These are phyloP conservation scores for Rotaria socialis DNA, from an alignment of 2,888 invertebrate genomes.

Conservation along the genomic window DNA sequence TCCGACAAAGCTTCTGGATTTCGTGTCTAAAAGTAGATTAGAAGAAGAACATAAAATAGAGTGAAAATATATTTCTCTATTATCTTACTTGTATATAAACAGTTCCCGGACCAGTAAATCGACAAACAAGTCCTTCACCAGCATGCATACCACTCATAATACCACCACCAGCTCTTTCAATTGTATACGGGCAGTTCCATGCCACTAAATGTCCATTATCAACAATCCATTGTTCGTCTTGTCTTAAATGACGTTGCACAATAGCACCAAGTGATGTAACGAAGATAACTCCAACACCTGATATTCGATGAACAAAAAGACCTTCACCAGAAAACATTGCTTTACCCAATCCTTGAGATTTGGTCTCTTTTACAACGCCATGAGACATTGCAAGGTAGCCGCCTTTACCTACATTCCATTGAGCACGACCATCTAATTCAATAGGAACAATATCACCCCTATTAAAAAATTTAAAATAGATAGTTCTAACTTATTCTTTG, in stretches of 20 bases:
- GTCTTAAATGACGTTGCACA: neutral
- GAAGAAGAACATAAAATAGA: neutral
- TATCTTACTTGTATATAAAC: neutral
- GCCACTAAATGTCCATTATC: slow-evolving; percentile 25
- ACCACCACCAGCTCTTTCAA: slow-evolving; percentile 18
- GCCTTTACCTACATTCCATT: neutral
- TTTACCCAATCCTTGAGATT: slow-evolving; percentile 4
- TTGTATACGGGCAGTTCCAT: slow-evolving; percentile 1
- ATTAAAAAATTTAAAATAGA: neutral
- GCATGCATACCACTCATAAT: neutral
- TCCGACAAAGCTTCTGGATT: neutral
- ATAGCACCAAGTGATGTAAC: neutral
- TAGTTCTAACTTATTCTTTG: too few relatives aligned
- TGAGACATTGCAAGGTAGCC: neutral
- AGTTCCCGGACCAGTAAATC: slow-evolving; percentile 9
- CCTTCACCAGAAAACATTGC: slow-evolving; percentile 27
- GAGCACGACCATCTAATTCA: neutral
- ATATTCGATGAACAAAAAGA: slow-evolving; percentile 1
- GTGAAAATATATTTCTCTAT: too few relatives aligned
- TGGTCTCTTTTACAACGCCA: neutral
- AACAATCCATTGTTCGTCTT: slow-evolving; percentile 29
- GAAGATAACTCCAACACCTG: neutral
- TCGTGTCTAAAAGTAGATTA: neutral
- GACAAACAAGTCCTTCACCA: slow-evolving; percentile 12
- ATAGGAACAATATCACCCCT: slow-evolving; percentile 30